A percentile compares a stretch with the other conserved stretches of the same genome.
Conservation (phyloP, 2,888 invertebrate genomes). For the Metalampra italica region DNA sequence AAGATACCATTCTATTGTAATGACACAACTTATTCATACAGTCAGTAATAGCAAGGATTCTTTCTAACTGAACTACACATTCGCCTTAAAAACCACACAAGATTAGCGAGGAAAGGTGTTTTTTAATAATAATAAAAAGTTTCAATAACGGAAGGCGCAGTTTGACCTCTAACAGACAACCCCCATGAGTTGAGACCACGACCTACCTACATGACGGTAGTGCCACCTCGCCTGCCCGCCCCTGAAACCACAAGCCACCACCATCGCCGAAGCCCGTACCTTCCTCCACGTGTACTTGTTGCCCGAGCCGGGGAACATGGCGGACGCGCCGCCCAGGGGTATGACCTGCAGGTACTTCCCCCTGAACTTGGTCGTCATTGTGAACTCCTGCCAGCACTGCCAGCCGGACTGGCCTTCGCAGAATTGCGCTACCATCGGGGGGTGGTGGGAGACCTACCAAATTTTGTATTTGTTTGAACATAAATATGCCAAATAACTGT, state of each 20-base stretch:
- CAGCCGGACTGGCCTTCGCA: conserved; percentile 93
- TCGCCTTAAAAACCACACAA: too few species aligned
- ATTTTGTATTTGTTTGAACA: not conserved
- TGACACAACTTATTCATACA: too few species aligned
- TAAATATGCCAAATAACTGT: not conserved
- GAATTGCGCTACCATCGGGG: conserved; percentile 97
- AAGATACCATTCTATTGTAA: too few species aligned
- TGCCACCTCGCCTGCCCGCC: not conserved
- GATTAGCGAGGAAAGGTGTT: too few species aligned
- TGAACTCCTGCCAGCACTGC: conserved; percentile 99
- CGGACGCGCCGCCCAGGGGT: conserved; percentile 85
- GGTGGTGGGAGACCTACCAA: conserved; percentile 94
- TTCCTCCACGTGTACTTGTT: conserved; percentile 99
- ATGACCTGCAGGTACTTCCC: conserved; percentile 97
- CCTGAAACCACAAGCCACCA: not conserved
- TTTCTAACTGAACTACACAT: too few species aligned
- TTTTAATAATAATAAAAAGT: too few species aligned
- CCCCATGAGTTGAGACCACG: not conserved
- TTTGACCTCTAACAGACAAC: too few species aligned
- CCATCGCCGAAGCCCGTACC: conserved; percentile 38
- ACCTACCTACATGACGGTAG: not conserved
- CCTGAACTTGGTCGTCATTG: conserved; percentile 99
- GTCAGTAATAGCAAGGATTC: too few species aligned
- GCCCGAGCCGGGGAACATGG: conserved; percentile 81
- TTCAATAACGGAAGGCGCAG: too few species aligned